Evolutionary conservation across 2,888 invertebrate species (phyloP).

Genomic region (Ophion ellenae): DNA sequence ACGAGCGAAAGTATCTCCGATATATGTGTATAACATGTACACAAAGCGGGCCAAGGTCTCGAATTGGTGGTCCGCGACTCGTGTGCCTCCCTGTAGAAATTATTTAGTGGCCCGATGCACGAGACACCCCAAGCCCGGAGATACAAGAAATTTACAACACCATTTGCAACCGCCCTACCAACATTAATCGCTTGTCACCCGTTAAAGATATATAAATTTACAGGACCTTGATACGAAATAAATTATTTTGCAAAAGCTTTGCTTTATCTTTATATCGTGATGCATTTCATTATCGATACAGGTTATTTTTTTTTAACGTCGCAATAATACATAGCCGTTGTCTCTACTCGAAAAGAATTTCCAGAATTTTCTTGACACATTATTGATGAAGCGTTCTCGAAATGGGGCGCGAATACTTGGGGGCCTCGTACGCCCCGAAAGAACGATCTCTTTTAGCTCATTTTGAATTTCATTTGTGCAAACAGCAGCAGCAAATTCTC

Average conservation of each 20-base stretch:
- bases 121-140: conserved; percentile 52
- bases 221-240: neutral
- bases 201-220: too few species aligned
- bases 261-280: neutral
- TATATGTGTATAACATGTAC: conserved; percentile 5
- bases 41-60: conserved; percentile 62
- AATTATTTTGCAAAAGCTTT: too few species aligned
- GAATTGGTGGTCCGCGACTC: conserved; percentile 56
- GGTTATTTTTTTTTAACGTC: too few species aligned
- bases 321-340: too few species aligned
- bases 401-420: neutral
- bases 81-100: conserved; percentile 36
- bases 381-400: neutral
- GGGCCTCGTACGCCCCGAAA: too few species aligned
- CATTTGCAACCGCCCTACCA: conserved; percentile 31
- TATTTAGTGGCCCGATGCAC: conserved; percentile 6
- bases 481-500: too few species aligned
- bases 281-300: neutral
- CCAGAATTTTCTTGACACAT: too few species aligned
- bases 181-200: neutral
- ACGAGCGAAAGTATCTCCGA: conserved; percentile 50
- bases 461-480: neutral
- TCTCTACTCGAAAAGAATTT: too few species aligned
- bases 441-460: neutral
- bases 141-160: conserved; percentile 32